These are phyloP conservation scores for Plotosus lineatus DNA, from an alignment of 2,113 vertebrate genomes.

Conservation along the genomic window DNA sequence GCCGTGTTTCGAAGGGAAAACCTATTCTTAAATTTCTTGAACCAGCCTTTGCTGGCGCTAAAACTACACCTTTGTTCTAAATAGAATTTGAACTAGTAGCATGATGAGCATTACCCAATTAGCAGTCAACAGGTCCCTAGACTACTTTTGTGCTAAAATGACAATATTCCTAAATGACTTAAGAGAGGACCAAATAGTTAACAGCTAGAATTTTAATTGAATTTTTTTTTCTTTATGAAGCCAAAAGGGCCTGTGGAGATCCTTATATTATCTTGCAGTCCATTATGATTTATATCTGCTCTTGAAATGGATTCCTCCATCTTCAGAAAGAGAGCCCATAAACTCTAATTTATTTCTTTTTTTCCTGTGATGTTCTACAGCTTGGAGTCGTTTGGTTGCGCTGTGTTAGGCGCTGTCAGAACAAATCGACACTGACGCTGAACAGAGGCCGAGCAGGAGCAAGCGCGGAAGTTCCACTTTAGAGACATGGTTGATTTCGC, in stretches of 20 bases:
- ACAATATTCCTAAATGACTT: no score
- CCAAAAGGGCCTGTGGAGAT: not conserved
- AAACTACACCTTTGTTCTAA: no score
- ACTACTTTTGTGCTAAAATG: not conserved
- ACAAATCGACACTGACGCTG: constrained; percentile 68
- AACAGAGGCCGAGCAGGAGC: constrained; percentile 65
- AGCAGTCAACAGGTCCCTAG: not conserved
- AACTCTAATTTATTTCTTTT: constrained; percentile 26
- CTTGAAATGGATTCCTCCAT: not conserved
- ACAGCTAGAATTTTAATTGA: not conserved
- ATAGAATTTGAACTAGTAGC: not conserved
- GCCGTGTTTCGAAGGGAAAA: no score
- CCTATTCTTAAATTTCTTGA: no score
- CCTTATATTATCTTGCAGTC: constrained; percentile 40
- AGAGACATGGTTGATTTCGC: constrained; percentile 71
- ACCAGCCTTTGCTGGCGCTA: no score
- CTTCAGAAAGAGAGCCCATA: not conserved
- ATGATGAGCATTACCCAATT: not conserved
- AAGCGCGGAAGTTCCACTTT: constrained; percentile 66
- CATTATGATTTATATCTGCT: constrained; percentile 4
- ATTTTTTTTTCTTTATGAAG: not conserved
- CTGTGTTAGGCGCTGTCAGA: constrained; percentile 69
- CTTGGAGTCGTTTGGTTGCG: constrained; percentile 58
- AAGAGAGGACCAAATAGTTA: no score
- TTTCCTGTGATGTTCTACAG: constrained; percentile 50